Evolutionary conservation across 2,888 invertebrate genomes (phyloP).

Genomic region (Luperina nickerlii): DNA sequence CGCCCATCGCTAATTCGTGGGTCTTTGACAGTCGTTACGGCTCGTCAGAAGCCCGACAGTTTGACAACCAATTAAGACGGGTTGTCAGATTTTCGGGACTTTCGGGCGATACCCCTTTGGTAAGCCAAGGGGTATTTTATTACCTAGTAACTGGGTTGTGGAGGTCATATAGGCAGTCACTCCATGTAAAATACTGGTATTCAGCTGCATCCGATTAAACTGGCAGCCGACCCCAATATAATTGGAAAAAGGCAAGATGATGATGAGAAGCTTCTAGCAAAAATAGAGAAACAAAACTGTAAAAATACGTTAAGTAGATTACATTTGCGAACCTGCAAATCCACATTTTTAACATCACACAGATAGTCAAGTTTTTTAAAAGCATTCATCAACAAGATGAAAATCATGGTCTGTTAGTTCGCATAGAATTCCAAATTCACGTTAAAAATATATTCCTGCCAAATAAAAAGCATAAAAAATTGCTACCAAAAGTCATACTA

Average conservation of each 20-base stretch:
- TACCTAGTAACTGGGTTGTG: neutral
- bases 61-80: neutral
- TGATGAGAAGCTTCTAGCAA: slow-evolving; percentile 1
- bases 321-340: slow-evolving; percentile 24
- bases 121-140: neutral
- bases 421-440: slow-evolving; percentile 71
- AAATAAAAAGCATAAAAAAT: slow-evolving; percentile 63
- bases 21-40: neutral
- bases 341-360: slow-evolving; percentile 49
- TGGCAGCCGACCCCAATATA: neutral
- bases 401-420: slow-evolving; percentile 73
- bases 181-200: no score
- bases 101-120: no score
- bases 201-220: neutral
- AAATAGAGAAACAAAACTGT: neutral
- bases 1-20: no score
- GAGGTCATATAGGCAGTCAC: neutral
- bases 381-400: slow-evolving; percentile 76
- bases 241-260: neutral
- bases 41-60: neutral
- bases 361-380: slow-evolving; percentile 51
- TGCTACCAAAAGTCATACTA: slow-evolving; percentile 44
- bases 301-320: slow-evolving; percentile 25
- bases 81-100: no score
- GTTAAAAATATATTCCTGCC: slow-evolving; percentile 62